Evolutionary conservation across 2,888 invertebrate genomes (phyloP), one percentile per base, ranked within the genome.

Genomic region (Amphiduros pacificus): DNA sequence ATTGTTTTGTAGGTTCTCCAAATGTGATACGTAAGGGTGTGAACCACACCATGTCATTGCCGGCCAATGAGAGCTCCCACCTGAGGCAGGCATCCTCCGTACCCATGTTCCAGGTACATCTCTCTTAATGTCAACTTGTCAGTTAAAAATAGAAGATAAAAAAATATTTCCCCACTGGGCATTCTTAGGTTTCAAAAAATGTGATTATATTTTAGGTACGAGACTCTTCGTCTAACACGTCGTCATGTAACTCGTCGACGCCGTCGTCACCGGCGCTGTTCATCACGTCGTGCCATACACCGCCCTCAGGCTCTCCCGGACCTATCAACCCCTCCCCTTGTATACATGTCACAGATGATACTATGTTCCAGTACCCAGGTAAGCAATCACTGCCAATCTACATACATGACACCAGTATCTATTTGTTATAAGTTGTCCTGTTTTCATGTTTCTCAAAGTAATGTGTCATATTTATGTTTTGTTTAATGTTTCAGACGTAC

Each of bases 191-290:
- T n/a, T n/a, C n/a, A n/a, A n/a, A n/a, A n/a, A n/a, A n/a, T n/a
- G n/a, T n/a, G n/a, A n/a, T n/a, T n/a, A n/a, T n/a, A n/a, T n/a
- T n/a, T n/a, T n/a, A n/a, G n/a, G n/a, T n/a, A n/a, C n/a, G n/a
- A 14, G 79, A 78, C 66, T 79, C 79, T 29, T 92, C 93, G 82
- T 94, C 94, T 48, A 94, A 92, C 80, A 93, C 94, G 60, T 95
- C 95, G 60, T 95, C 94, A 82, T 95, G 94, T 85, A 95, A 94
- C 84, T 94, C 94, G 81, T 95, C 95, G 62, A 93, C 94, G 66
- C 95, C 96, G 66, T 95, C 95, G 73, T 94, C 94, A 78, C 96
- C 97, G 55, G 94, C 94, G 72, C 85, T 83, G 51, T 75, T 89
- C 73, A 72, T 74, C 60, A 70, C 75, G 52, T 73, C 75, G 22